A percentile compares a stretch with the other conserved stretches of the same genome.
phyloP scores from a whole-genome alignment of 2,113 vertebrate species.

The Thalassarche chlororhynchos region DNA sequence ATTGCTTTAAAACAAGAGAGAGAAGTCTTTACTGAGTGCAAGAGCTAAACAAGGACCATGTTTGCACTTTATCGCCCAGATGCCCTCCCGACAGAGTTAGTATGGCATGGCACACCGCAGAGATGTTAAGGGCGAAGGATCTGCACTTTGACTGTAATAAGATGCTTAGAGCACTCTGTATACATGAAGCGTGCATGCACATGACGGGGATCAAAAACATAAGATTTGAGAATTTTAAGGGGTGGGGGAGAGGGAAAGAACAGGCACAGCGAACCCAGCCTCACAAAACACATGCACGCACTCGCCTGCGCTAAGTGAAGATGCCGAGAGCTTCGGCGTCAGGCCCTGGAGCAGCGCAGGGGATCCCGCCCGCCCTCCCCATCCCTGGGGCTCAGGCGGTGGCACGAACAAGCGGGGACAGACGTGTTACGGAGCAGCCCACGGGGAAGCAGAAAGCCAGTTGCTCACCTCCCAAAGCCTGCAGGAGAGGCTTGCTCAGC shows the following conservation, averaged over 20 bases:
- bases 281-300: not conserved
- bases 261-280: not conserved
- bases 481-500: not conserved
- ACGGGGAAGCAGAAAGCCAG: not conserved
- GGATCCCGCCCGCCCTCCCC: not conserved
- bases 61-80: not conserved
- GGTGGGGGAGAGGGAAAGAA: not conserved
- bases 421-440: not conserved
- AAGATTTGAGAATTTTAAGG: not conserved
- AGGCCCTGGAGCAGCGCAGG: not conserved
- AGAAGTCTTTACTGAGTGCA: constrained; percentile 9
- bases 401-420: not conserved
- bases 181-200: not conserved
- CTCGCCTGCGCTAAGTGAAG: not conserved
- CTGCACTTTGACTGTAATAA: not conserved
- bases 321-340: not conserved
- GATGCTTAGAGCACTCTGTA: not conserved
- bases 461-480: not conserved
- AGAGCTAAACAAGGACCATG: not conserved
- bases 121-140: not conserved
- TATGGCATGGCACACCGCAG: not conserved
- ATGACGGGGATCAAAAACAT: not conserved
- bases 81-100: not conserved
- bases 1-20: constrained; percentile 2
- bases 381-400: not conserved